These are phyloP conservation scores for Todiramphus chloris DNA, from an alignment of 2,113 vertebrate genomes.

Conservation along the genomic window DNA sequence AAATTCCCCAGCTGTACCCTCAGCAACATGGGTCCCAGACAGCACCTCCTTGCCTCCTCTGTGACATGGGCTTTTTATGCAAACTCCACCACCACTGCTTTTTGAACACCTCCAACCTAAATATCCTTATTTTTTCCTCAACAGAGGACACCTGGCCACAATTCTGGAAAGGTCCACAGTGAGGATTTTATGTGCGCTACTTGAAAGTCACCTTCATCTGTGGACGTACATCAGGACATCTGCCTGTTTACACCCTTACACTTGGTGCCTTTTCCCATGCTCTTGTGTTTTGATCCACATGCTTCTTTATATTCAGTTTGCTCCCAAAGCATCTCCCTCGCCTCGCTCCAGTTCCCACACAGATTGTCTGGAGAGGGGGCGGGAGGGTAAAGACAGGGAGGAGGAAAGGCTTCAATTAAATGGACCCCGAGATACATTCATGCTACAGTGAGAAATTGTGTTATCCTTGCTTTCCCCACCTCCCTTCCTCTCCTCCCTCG, in stretches of 20 bases:
- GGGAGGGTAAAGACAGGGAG: neutral
- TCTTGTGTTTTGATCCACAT: neutral
- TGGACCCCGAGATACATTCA: neutral
- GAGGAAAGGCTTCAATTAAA: neutral
- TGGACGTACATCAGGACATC: neutral
- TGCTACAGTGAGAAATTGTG: neutral
- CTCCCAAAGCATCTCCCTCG: neutral
- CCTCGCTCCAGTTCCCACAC: neutral
- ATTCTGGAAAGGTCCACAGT: neutral
- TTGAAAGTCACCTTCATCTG: neutral
- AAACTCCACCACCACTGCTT: neutral
- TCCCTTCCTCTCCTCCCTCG: neutral
- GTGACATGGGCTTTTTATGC: neutral
- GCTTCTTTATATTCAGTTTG: neutral
- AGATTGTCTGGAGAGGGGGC: neutral
- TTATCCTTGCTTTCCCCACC: neutral
- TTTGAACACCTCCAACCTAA: neutral
- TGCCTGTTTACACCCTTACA: neutral
- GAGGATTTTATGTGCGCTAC: neutral
- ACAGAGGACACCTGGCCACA: neutral
- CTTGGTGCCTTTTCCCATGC: neutral
- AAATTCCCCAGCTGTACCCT: neutral
- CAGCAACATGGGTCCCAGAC: neutral
- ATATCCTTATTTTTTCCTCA: neutral
- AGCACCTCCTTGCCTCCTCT: neutral